Evolutionary conservation across 1,140 invertebrate species (phyloP), one percentile per base, ranked within the genome.

Genomic region (Neuroterus valhalla): DNA sequence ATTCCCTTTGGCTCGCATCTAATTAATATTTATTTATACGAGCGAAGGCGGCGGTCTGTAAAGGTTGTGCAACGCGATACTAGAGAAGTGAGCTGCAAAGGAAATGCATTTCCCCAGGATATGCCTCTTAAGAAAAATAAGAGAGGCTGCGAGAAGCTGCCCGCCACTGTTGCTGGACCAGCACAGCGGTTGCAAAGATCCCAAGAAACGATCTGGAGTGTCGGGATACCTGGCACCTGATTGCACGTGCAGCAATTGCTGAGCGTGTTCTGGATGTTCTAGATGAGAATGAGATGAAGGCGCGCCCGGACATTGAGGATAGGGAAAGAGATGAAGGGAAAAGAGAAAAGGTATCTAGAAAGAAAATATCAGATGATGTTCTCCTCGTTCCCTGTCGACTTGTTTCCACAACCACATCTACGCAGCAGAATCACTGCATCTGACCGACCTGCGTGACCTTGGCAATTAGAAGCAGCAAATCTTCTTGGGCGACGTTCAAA

Each of bases 341-440:
- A 31, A 44, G 26, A 6, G 21, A 52, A 42, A 67, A 77, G 68
- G 44, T 72, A 82, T 73, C 66, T 66, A 71, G 42, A 67, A 43
- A 55, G 44, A 70, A 72, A 52, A 23, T 44, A 42, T n/a, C 50
- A 50, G 67, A 17, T 21, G 68, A 68, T 45, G 66, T 44, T 17
- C n/a, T 77, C 44, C 42, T 75, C 68, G 17, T 70, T 66, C 70
- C 69, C 66, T 79, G 81, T 83, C 81, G 79, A 82, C 78, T 80
- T 78, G 80, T 81, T 82, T 78, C 74, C 75, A 79, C 79, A 79
- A 78, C 72, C 78, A 81, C 82, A 83, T 81, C 82, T 80, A 84
- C 82, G 81, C 82, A 81, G 81, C 77, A 81, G 78, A 81, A 82
- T 75, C 70, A 38, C 19, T 45, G 45, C 72, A 38, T 6, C 69